These are phyloP conservation scores for Scylla paramamosain DNA, from an alignment of 1,140 invertebrate genomes.

Conservation along the genomic window DNA sequence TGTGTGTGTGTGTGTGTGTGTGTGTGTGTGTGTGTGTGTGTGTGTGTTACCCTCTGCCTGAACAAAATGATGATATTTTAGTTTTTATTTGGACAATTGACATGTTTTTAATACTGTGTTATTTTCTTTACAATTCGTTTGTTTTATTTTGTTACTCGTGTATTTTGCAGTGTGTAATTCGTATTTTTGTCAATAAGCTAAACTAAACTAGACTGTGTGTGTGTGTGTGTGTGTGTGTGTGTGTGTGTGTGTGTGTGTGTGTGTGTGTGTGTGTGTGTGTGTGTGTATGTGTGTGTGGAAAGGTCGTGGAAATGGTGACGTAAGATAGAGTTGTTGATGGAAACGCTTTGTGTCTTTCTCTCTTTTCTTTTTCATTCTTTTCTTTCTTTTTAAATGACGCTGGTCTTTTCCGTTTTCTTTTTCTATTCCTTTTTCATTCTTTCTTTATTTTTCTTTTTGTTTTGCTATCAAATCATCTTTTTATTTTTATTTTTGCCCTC, in stretches of 20 bases:
- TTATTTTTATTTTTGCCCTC: too few relatives aligned
- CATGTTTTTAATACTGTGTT: too few relatives aligned
- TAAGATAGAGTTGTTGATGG: neutral
- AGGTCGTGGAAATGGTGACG: neutral
- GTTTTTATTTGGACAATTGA: too few relatives aligned
- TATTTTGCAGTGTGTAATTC: too few relatives aligned
- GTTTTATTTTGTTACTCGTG: too few relatives aligned
- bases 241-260: slow-evolving; percentile 33
- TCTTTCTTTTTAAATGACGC: neutral
- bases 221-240: slow-evolving; percentile 31
- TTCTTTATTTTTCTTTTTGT: too few relatives aligned
- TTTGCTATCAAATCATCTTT: too few relatives aligned
- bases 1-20: neutral
- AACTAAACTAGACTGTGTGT: neutral
- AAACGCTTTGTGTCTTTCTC: neutral
- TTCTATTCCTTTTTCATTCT: neutral
- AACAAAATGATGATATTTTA: too few relatives aligned
- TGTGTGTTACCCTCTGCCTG: too few relatives aligned
- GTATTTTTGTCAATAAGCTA: too few relatives aligned
- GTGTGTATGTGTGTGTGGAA: neutral
- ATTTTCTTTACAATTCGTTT: too few relatives aligned
- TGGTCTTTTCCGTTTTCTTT: neutral
- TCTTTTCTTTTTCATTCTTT: neutral
- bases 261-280: slow-evolving; percentile 30
- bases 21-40: too few relatives aligned